phyloP scores from a whole-genome alignment of 2,797 vertebrate species.

The Coreius guichenoti region DNA sequence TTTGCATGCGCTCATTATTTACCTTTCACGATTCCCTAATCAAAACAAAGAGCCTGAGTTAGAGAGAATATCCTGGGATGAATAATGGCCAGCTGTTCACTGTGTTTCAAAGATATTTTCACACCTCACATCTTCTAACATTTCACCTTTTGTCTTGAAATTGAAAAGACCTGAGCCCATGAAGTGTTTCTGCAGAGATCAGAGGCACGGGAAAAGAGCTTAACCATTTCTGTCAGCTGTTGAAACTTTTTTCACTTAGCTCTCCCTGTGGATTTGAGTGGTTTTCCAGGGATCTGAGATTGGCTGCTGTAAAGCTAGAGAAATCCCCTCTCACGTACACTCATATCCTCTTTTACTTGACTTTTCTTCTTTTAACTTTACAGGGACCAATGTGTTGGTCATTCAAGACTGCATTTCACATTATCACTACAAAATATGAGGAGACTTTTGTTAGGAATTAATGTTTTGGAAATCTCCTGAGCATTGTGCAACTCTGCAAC shows the following conservation, averaged over 20 bases:
- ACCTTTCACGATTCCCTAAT: constrained; percentile 30
- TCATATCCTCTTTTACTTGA: constrained; percentile 47
- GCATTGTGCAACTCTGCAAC: background rate
- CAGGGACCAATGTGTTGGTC: constrained; percentile 41
- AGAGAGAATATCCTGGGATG: constrained; percentile 30
- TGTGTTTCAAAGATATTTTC: constrained; percentile 46
- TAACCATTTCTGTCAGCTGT: constrained; percentile 54
- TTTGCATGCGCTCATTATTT: constrained; percentile 43
- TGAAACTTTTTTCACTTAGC: constrained; percentile 47
- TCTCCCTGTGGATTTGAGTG: constrained; percentile 47
- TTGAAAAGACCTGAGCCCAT: constrained; percentile 44
- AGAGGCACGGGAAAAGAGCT: constrained; percentile 40
- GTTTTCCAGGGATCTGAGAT: constrained; percentile 54
- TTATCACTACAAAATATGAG: constrained; percentile 3
- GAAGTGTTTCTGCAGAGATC: constrained; percentile 50
- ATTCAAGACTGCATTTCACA: constrained; percentile 31
- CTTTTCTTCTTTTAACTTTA: constrained; percentile 42
- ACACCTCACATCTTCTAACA: constrained; percentile 45
- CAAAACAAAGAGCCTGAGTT: constrained; percentile 30
- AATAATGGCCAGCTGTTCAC: constrained; percentile 42
- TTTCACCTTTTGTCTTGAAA: constrained; percentile 55
- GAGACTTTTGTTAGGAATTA: background rate
- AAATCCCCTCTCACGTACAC: constrained; percentile 39
- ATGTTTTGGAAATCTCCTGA: background rate
- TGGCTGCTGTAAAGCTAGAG: constrained; percentile 43